Percentiles rank a stretch among this genome's conserved stretches.
Evolutionary conservation across 64 coral and sea anemone genomes (phyloP).

Genomic region (Orbicella faveolata): DNA sequence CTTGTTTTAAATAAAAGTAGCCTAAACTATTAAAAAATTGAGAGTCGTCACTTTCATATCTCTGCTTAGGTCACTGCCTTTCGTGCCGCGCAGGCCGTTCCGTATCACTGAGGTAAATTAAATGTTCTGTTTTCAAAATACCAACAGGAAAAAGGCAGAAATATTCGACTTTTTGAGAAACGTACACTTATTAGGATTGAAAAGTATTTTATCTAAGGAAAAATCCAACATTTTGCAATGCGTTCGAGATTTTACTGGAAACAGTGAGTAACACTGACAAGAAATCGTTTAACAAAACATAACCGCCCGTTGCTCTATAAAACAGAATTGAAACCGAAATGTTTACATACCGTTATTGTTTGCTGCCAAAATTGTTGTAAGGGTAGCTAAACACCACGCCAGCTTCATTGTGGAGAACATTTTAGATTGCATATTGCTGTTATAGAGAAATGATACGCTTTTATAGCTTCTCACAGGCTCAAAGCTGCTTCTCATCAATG

Average conservation of each 20-base stretch:
- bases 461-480: not conserved
- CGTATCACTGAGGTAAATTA: not conserved
- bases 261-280: not conserved
- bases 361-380: not conserved
- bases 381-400: not conserved
- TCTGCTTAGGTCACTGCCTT: not conserved
- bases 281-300: not conserved
- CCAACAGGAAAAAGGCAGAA: not conserved
- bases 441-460: not conserved
- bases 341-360: conserved; percentile 20
- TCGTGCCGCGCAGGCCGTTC: not conserved
- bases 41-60: no score
- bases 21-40: no score
- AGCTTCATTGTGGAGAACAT: not conserved
- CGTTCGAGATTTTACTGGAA: not conserved
- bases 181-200: not conserved
- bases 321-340: not conserved
- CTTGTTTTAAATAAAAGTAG: no score
- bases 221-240: not conserved
- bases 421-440: not conserved
- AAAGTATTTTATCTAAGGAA: not conserved
- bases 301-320: not conserved
- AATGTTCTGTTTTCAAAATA: conserved; percentile 44
- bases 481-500: conserved; percentile 8
- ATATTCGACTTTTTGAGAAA: not conserved